Conservation (phyloP, 2,797 vertebrate genomes). For the Chelmon rostratus region DNA sequence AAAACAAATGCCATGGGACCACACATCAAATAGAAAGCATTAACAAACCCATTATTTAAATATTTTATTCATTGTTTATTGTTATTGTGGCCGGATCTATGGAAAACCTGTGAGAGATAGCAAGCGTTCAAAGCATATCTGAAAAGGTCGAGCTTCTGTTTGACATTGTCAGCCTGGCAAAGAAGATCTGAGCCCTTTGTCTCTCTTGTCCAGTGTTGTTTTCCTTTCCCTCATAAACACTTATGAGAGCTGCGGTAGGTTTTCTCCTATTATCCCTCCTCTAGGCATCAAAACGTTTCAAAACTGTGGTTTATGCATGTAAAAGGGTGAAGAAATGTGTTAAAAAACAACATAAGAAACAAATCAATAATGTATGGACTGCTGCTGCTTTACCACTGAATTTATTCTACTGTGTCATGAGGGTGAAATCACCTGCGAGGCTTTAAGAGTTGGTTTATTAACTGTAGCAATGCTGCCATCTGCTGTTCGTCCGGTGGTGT, state of each 20-base stretch:
- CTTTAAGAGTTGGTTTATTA: not conserved
- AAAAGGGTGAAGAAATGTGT: no score
- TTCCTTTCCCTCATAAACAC: not conserved
- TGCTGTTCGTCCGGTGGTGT: not conserved
- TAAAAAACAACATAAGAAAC: not conserved
- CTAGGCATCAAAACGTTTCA: not conserved
- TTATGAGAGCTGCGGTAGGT: no score
- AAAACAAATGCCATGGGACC: not conserved
- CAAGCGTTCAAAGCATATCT: not conserved
- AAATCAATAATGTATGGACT: not conserved
- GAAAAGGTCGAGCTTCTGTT: not conserved
- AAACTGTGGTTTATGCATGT: not conserved
- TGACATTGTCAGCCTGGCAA: no score
- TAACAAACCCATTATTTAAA: not conserved
- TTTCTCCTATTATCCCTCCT: no score
- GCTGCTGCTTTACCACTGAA: not conserved
- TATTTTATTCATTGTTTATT: not conserved
- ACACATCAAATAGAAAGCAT: not conserved
- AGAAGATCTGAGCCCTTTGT: not conserved
- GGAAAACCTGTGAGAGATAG: not conserved
- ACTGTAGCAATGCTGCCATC: constrained; percentile 39
- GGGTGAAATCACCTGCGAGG: not conserved
- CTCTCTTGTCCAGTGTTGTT: not conserved
- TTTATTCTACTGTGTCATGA: not conserved
- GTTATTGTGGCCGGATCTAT: not conserved